A percentile compares a stretch with the other conserved stretches of the same genome.
Conservation (phyloP, 2,113 vertebrate species). For the Callipepla squamata region DNA sequence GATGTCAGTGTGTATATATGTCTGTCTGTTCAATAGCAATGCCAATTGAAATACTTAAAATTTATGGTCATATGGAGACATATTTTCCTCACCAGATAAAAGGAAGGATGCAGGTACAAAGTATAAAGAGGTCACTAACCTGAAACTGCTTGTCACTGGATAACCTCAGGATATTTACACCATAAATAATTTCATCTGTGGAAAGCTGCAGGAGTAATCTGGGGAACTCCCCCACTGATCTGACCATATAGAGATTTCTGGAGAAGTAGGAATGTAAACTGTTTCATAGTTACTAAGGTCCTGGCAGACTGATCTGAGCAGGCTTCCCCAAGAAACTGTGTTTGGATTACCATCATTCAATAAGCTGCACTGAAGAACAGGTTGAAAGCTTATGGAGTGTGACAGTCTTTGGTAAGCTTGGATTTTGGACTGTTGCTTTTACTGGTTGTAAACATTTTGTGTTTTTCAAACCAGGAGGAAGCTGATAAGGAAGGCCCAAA, state of each 20-base stretch:
- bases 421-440: neutral
- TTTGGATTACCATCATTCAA: neutral
- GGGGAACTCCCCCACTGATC: neutral
- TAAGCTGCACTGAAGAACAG: neutral
- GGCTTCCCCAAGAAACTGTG: neutral
- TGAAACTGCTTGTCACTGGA: neutral
- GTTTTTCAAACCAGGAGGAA: slow-evolving; percentile 49
- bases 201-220: neutral
- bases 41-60: neutral
- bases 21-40: neutral
- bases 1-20: neutral
- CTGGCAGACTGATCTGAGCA: neutral
- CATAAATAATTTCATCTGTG: neutral
- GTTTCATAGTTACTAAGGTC: neutral
- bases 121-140: neutral
- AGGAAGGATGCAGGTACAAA: neutral
- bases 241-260: neutral
- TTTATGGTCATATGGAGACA: neutral
- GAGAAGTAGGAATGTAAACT: neutral
- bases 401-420: neutral
- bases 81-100: neutral
- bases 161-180: fast-evolving
- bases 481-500: slow-evolving; percentile 23
- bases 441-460: neutral
- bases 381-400: neutral